Conservation (phyloP, 2,888 invertebrate genomes). For the Marasmarcha lunaedactyla region DNA sequence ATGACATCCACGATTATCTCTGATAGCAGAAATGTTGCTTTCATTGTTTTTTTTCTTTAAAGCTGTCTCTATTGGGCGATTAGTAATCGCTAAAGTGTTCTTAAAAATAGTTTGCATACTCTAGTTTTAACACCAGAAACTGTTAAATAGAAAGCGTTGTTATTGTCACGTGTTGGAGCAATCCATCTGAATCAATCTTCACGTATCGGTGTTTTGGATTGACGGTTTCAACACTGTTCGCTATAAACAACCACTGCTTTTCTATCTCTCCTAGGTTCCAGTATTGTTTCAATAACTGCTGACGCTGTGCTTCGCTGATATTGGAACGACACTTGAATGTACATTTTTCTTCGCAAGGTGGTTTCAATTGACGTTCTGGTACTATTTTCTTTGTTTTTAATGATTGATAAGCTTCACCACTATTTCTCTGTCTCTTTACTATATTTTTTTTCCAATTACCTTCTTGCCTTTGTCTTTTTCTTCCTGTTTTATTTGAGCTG, state of each 20-base stretch:
- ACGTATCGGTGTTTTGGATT: slow-evolving; percentile 7
- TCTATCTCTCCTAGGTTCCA: slow-evolving; percentile 10
- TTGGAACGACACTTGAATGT: slow-evolving; percentile 10
- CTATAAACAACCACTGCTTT: slow-evolving; percentile 8
- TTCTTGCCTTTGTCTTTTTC: slow-evolving; percentile 9
- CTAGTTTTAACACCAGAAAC: slow-evolving; percentile 10
- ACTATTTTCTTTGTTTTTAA: slow-evolving; percentile 7
- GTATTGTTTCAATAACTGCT: slow-evolving; percentile 7
- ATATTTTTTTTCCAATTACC: slow-evolving; percentile 11
- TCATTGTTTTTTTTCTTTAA: slow-evolving; percentile 12
- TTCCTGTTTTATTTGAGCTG: slow-evolving; percentile 4
- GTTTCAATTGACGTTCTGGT: slow-evolving; percentile 8
- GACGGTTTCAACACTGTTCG: slow-evolving; percentile 5
- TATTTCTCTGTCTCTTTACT: slow-evolving; percentile 8
- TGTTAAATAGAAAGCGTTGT: slow-evolving; percentile 11
- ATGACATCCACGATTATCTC: slow-evolving; percentile 11
- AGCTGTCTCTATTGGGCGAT: slow-evolving; percentile 15
- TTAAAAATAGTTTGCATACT: slow-evolving; percentile 15
- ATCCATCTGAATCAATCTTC: slow-evolving; percentile 8
- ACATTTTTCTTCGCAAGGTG: slow-evolving; percentile 10
- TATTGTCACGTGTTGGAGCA: slow-evolving; percentile 5
- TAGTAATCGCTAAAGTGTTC: slow-evolving; percentile 14
- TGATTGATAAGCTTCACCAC: slow-evolving; percentile 8
- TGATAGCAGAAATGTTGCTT: slow-evolving; percentile 5
- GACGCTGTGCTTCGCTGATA: slow-evolving; percentile 7